Evolutionary conservation across 2,797 vertebrate species (phyloP).

Genomic region (Vipera ursinii): DNA sequence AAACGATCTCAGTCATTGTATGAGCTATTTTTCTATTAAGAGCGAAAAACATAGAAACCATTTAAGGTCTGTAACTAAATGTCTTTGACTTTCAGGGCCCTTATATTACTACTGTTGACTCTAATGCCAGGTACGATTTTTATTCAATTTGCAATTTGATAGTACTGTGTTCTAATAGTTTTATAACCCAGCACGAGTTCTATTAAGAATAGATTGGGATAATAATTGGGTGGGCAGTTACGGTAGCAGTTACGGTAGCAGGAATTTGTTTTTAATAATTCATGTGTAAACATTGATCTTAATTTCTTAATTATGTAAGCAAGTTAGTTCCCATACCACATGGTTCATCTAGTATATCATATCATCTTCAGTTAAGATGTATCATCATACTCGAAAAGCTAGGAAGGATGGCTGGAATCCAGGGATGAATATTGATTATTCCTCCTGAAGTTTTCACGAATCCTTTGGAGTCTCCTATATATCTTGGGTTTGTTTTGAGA

Average conservation of each 20-base stretch:
- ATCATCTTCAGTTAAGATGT: neutral
- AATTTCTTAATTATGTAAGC: neutral
- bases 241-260: neutral
- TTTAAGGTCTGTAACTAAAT: slow-evolving; percentile 17
- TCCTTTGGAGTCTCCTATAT: neutral
- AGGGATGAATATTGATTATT: neutral
- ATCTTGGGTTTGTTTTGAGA: neutral
- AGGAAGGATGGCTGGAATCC: neutral
- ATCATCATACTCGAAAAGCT: neutral
- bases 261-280: neutral
- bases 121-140: slow-evolving; percentile 73
- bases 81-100: slow-evolving; percentile 75
- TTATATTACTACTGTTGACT: slow-evolving; percentile 75
- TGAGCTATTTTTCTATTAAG: neutral
- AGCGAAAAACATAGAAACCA: neutral
- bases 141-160: neutral
- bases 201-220: neutral
- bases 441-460: neutral
- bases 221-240: neutral
- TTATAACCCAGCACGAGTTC: neutral
- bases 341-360: neutral
- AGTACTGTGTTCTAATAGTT: neutral
- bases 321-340: neutral
- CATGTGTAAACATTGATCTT: neutral
- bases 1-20: neutral